phyloP scores from a whole-genome alignment of 2,113 vertebrate genomes.

The Calidris pugnax region DNA sequence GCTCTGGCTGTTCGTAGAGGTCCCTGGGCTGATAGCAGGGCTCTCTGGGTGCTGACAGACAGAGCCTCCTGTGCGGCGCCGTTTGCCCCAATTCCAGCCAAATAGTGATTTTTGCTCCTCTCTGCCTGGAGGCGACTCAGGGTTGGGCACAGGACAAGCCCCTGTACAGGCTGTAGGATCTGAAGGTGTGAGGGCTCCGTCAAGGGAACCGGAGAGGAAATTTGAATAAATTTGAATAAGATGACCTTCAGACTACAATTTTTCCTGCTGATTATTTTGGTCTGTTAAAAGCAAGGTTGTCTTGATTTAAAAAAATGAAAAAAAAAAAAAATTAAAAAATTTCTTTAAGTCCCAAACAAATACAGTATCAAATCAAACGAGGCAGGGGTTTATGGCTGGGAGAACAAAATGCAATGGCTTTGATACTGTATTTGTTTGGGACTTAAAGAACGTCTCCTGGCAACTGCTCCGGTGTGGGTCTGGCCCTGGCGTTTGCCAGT shows the following conservation, averaged over 20 bases:
- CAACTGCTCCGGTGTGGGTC: background rate
- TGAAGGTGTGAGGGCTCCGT: background rate
- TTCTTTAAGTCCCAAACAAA: background rate
- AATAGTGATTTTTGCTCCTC: accelerated
- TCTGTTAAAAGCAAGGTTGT: background rate
- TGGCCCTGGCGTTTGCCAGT: background rate
- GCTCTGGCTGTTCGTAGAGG: background rate
- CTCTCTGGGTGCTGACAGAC: background rate
- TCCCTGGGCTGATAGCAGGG: background rate
- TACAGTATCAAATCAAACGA: background rate
- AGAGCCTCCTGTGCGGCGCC: accelerated
- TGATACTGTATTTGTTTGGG: background rate
- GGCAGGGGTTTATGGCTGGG: background rate
- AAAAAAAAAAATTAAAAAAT: background rate
- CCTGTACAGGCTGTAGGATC: accelerated
- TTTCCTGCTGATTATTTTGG: background rate
- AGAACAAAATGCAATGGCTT: background rate
- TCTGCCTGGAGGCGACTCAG: accelerated
- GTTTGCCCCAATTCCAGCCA: background rate
- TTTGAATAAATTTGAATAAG: background rate
- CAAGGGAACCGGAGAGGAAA: background rate
- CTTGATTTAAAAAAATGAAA: too few relatives aligned
- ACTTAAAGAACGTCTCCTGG: background rate
- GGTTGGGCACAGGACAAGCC: background rate
- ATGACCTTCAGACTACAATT: background rate